phyloP scores from a whole-genome alignment of 2,888 invertebrate species.

The Gordius sp. region DNA sequence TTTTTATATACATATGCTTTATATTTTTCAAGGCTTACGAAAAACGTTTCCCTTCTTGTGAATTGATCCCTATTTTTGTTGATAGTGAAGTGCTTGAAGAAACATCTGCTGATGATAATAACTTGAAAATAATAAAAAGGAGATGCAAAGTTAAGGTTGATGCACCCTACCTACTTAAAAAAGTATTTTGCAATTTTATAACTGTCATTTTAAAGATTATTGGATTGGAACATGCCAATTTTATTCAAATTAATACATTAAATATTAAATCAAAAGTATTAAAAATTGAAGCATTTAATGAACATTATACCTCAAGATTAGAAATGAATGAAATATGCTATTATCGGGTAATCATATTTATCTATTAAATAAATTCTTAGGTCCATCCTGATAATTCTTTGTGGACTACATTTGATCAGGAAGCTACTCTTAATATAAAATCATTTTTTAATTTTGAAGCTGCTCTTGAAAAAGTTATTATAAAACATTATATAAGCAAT shows the following conservation, averaged over 20 bases:
- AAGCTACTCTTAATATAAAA: conserved; percentile 63
- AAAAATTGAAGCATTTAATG: conserved; percentile 67
- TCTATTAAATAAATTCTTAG: conserved; percentile 30
- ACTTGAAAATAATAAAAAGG: conserved; percentile 49
- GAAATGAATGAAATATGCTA: conserved; percentile 59
- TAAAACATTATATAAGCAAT: conserved; percentile 71
- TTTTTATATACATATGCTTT: conserved; percentile 4
- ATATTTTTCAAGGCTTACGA: conserved; percentile 51
- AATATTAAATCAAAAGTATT: conserved; percentile 49
- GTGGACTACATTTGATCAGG: conserved; percentile 88
- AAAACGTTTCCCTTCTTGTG: conserved; percentile 64
- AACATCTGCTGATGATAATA: conserved; percentile 46
- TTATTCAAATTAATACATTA: conserved; percentile 61
- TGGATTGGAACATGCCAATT: conserved; percentile 64
- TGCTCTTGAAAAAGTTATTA: conserved; percentile 72
- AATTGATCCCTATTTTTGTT: conserved; percentile 71
- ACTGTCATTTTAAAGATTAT: conserved; percentile 40
- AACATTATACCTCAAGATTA: conserved; percentile 57
- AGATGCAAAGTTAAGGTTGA: conserved; percentile 67
- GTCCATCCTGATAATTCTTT: conserved; percentile 68
- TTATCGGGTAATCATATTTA: conserved; percentile 46
- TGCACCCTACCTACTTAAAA: conserved; percentile 71
- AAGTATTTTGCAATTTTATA: conserved; percentile 35
- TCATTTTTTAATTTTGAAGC: conserved; percentile 78
- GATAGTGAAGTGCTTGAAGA: conserved; percentile 56